Base-by-base conservation (phyloP, 2,888 invertebrate genomes). In the Parthenolecanium corni region DNA sequence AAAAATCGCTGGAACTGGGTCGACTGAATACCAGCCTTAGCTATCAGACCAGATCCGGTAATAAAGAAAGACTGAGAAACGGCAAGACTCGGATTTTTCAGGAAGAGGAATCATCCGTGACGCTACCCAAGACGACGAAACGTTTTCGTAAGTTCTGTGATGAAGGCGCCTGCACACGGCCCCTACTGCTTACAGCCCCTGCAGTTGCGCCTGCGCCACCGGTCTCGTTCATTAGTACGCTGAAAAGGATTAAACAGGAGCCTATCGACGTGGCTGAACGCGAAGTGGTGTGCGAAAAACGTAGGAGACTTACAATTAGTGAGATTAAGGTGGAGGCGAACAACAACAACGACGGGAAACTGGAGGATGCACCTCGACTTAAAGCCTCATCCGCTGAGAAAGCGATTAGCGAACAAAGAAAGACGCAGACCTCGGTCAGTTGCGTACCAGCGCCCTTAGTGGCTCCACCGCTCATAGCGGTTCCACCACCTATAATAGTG, bases 181-280 rank as follows among this genome's bases (percentile, higher is more conserved):
- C 18, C 6, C n/a, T 14, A 44, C 44, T 16, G 24, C 11, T 18
- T 18, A 1, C 24, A 4, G 21, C 20, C 16, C 21, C 52, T 18
- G 5, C 36, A 5, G 24, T n/a, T 23, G 23, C 20, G 14, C n/a
- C n/a, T n/a, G 36, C 36, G 11, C 5, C 52, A 1, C 18, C 21
- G 11, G 18, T 23, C 21, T 31, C 9, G 31, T 31, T 4, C 9
- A 31, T 9, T 31, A 31, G 9, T 25, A 1, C 40, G 38, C 24
- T 11, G 4, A 61, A 61, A 51, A 18, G 61, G 11, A 51, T 61
- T 24, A 51, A 61, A 38, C 38, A 61, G 40, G 61, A 61, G 21
- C 61, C 61, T 12, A 12, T 40, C 1, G 61, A 51, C 18, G 38
- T 31, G 31, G 9, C 31, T 4, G 31, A 31, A 4, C 5, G 4